Evolutionary conservation across 2,888 invertebrate genomes (phyloP).

Genomic region (Xanthia icteritia): DNA sequence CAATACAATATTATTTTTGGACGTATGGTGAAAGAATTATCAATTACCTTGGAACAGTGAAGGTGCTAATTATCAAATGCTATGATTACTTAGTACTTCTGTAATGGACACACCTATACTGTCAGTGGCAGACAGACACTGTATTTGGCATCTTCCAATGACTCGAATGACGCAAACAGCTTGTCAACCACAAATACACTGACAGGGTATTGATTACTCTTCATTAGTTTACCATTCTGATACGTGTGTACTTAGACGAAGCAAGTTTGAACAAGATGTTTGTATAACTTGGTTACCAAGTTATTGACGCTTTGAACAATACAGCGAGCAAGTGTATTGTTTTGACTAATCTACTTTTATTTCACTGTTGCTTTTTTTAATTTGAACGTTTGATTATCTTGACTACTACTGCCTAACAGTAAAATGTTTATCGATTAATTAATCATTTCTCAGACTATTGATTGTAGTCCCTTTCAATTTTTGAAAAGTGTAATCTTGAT

Average conservation of each 20-base stretch:
- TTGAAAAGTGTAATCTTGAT: neutral
- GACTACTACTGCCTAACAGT: neutral
- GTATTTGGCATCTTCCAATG: constrained; percentile 14
- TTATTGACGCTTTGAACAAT: constrained; percentile 1
- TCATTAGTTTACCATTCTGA: constrained; percentile 36
- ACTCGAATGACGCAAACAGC: constrained; percentile 26
- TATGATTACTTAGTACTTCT: neutral
- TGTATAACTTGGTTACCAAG: neutral
- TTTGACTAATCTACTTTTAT: neutral
- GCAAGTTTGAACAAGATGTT: constrained; percentile 14
- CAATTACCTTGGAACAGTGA: no score
- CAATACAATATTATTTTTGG: no score
- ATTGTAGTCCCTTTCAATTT: neutral
- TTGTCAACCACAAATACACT: constrained; percentile 47
- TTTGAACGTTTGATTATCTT: neutral
- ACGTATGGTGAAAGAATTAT: no score
- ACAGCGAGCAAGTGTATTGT: neutral
- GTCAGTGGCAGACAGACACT: neutral
- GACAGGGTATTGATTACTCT: constrained; percentile 44
- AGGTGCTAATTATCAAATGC: no score
- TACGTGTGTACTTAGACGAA: constrained; percentile 13
- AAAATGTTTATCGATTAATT: neutral
- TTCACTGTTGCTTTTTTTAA: neutral
- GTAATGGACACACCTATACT: neutral
- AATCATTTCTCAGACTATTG: neutral